Base-by-base conservation (phyloP, 2,797 vertebrate species). In the Dendrocincla tyrannina region DNA sequence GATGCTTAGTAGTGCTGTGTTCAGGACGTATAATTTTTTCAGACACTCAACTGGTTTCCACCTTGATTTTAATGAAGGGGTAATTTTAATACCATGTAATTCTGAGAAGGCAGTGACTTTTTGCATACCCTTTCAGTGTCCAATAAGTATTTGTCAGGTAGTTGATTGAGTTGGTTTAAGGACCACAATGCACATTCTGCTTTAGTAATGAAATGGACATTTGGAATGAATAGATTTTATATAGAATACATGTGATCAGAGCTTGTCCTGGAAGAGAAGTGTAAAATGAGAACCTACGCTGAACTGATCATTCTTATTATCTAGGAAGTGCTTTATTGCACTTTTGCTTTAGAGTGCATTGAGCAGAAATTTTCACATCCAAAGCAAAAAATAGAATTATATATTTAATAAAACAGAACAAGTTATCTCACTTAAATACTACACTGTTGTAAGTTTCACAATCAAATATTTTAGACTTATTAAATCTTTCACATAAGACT, bases 151-250 rank as follows among this genome's bases (percentile, higher is more conserved):
- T 94, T 93, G 22, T 77, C 56, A 95, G 32, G 11, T 39, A 59
- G 62, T 73, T 95, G 53, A 55, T 68, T 92, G 95, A 87, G 88
- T 93, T 94, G 91, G 50, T 75, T 93, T 79, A 89, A 69, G 62
- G 18, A 37, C 63, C 50, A 68, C 39, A 60, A 18, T 75, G 47
- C 85, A n/a, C 20, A 33, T 44, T 84, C 69, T 63, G 6, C 46
- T 91, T 93, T 89, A 68, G 19, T 76, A 88, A 77, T 67, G 5
- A 94, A 89, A 68, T 76, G 30, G 52, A 70, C 20, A 58, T 20
- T 78, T 91, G 49, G 53, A 85, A 79, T 84, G 28, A 85, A 25
- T 75, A 11, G 85, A 46, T 83, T 88, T 42, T 75, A 24, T 79
- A 20, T 47, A 64, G 27, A 35, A 59, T 44, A 53, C 17, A 25